Percentiles rank a stretch among this genome's conserved stretches.
phyloP scores from a whole-genome alignment of 2,113 vertebrate genomes.

The Neomonachus schauinslandi region DNA sequence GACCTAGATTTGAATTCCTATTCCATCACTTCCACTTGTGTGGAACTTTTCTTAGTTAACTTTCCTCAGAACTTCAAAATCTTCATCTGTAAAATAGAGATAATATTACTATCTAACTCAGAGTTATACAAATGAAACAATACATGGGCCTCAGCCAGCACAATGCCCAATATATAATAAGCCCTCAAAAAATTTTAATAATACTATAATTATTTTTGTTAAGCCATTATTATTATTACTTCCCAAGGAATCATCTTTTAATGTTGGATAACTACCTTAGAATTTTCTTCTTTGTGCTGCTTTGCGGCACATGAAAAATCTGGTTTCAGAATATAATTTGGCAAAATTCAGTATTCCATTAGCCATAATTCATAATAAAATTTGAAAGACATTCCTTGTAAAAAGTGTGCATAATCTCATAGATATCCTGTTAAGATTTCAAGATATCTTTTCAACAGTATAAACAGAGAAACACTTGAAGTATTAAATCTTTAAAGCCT shows the following conservation, averaged over 20 bases:
- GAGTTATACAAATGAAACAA: not conserved
- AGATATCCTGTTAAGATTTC: not conserved
- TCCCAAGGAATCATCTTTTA: not conserved
- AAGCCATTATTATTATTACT: not conserved
- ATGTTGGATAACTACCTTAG: not conserved
- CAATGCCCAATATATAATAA: not conserved
- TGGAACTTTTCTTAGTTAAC: conserved; percentile 20
- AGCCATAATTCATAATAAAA: not conserved
- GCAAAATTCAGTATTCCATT: conserved; percentile 32
- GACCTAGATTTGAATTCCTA: conserved; percentile 52
- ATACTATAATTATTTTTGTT: not conserved
- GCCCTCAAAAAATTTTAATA: not conserved
- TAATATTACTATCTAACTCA: not conserved
- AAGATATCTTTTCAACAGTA: not conserved
- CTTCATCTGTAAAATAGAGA: not conserved
- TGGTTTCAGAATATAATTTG: conserved; percentile 42
- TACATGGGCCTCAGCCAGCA: not conserved
- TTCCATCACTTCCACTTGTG: not conserved
- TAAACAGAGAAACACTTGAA: conserved; percentile 63
- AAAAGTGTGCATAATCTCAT: not conserved
- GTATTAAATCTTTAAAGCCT: conserved; percentile 65
- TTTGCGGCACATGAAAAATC: not conserved
- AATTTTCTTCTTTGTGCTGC: conserved; percentile 18
- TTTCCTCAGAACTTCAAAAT: conserved; percentile 4
- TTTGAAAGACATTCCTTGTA: not conserved